Evolutionary conservation across 2,888 invertebrate genomes (phyloP).

Genomic region (Phania funesta): DNA sequence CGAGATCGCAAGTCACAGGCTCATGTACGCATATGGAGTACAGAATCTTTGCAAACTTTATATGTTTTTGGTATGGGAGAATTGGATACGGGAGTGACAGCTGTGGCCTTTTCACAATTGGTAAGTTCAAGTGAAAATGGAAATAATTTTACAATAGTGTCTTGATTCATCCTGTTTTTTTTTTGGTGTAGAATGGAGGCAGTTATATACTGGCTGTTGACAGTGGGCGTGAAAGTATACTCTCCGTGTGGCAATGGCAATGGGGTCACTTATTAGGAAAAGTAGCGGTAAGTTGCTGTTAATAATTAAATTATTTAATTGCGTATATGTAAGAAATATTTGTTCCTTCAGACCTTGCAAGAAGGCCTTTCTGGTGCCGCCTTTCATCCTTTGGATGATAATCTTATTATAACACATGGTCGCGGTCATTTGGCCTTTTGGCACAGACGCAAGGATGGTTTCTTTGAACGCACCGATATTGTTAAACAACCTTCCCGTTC

Average conservation of each 20-base stretch:
- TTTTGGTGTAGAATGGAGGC: slow-evolving; percentile 88
- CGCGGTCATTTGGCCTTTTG: slow-evolving; percentile 95
- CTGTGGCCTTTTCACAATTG: slow-evolving; percentile 93
- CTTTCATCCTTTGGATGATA: slow-evolving; percentile 95
- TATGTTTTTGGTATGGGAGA: slow-evolving; percentile 96
- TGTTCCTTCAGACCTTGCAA: slow-evolving; percentile 86
- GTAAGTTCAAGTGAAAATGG: slow-evolving; percentile 81
- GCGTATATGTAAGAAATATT: neutral
- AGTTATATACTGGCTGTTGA: slow-evolving; percentile 94
- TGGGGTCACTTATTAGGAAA: slow-evolving; percentile 95
- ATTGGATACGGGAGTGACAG: slow-evolving; percentile 91
- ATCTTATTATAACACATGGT: slow-evolving; percentile 94
- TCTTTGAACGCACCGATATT: slow-evolving; percentile 93
- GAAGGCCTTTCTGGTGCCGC: slow-evolving; percentile 93
- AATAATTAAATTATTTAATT: neutral
- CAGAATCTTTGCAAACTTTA: slow-evolving; percentile 91
- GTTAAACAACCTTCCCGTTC: slow-evolving; percentile 94
- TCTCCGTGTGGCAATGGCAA: slow-evolving; percentile 98
- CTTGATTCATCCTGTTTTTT: neutral
- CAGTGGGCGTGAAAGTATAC: slow-evolving; percentile 92
- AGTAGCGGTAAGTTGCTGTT: slow-evolving; percentile 88
- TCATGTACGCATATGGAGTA: slow-evolving; percentile 95
- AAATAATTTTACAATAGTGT: neutral
- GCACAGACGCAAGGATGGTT: slow-evolving; percentile 94
- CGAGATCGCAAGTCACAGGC: slow-evolving; percentile 92